Evolutionary conservation across 2,888 invertebrate species (phyloP), one percentile per base, ranked within the genome.

Genomic region (Eristalis tenax): DNA sequence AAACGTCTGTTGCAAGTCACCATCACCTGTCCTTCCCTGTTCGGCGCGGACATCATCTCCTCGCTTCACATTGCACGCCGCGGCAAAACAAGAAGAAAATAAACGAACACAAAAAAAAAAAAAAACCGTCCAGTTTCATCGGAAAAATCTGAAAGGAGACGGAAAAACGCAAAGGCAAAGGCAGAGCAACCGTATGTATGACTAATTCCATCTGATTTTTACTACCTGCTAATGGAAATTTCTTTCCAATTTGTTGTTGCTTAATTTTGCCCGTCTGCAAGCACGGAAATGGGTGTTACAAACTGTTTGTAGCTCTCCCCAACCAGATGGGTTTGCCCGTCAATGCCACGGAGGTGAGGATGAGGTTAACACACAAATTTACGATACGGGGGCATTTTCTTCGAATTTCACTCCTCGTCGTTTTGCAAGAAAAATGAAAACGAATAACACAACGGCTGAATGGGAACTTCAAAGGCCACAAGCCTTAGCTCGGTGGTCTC

Each of bases 171-270:
- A 50, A 50, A n/a, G 43, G 18, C n/a, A 64, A 64, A 78, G 56
- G 23, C 70, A 4, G 63, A 35, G 35, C 63, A 69, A 28, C 50
- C 68, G 74, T 63, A 68, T 74, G 32, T 32, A 78, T 83, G 83
- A 83, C 78, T 83, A 78, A 78, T 70, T 50, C 75, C 74, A 66
- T 86, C 78, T 65, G 61, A 74, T 61, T 86, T 85, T 86, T 82
- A 86, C 81, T 82, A 75, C 76, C 69, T 86, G 82, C 82, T 82
- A 86, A 86, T 86, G 85, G 82, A 82, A 86, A 82, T 82, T 86
- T 59, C 81, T 66, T 65, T 74, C n/a, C 43, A 68, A 74, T 71
- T 84, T 85, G 81, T 85, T 85, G 77, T 77, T 81, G 73, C 69
- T 59, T 43, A 80, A 74, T 70, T 71, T 64, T 66, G 35, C 35